A percentile compares a stretch with the other conserved stretches of the same genome.
Evolutionary conservation across 2,797 vertebrate genomes (phyloP).

Genomic region (Pantherophis vulpinus): DNA sequence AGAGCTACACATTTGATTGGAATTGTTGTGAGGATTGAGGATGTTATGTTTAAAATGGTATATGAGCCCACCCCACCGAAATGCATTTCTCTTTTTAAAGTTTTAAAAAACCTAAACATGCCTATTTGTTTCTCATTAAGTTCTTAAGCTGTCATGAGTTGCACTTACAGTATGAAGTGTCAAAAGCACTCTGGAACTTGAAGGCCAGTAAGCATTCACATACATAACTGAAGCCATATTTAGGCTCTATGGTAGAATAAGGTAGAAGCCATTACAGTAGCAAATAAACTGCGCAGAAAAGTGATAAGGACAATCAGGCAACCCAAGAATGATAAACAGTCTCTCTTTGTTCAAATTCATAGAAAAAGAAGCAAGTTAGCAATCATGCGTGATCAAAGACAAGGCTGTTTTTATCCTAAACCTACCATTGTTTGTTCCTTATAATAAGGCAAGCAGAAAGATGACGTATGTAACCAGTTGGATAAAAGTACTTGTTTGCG

Average conservation of each 20-base stretch:
- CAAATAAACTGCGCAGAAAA: neutral
- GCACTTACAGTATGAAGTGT: neutral
- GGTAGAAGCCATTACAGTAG: neutral
- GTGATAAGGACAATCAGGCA: neutral
- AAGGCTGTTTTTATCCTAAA: neutral
- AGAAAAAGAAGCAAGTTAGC: neutral
- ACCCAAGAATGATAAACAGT: neutral
- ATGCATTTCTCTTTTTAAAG: neutral
- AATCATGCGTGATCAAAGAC: neutral
- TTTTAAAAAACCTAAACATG: neutral
- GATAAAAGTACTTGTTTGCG: neutral
- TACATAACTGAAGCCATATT: neutral
- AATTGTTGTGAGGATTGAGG: neutral
- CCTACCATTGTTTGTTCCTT: neutral
- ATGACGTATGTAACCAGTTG: neutral
- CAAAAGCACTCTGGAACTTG: neutral
- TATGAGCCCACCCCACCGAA: neutral
- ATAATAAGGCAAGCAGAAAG: neutral
- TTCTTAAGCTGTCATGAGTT: neutral
- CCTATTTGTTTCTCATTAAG: neutral
- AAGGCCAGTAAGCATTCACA: neutral
- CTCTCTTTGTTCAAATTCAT: neutral
- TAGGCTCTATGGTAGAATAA: neutral
- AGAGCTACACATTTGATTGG: neutral
- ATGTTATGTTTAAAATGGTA: neutral